phyloP scores from a whole-genome alignment of 2,888 invertebrate genomes.

The Dicyrtomina minuta region DNA sequence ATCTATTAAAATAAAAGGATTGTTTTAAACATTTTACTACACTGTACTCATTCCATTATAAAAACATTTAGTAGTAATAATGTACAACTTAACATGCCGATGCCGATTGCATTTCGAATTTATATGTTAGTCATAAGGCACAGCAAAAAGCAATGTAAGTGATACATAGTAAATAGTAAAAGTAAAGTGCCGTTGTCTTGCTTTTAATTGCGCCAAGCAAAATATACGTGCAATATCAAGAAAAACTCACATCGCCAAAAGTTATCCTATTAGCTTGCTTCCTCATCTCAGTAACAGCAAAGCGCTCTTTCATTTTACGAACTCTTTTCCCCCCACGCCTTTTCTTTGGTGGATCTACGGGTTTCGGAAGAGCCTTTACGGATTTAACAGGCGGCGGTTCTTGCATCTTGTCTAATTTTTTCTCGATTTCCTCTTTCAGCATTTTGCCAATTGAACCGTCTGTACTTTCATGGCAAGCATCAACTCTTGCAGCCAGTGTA shows the following conservation, averaged over 20 bases:
- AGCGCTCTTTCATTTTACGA: slow-evolving; percentile 97
- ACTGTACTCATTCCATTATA: not conserved
- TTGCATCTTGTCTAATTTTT: slow-evolving; percentile 85
- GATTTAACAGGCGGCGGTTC: slow-evolving; percentile 99
- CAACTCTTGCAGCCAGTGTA: slow-evolving; percentile 91
- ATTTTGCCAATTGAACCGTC: slow-evolving; percentile 80
- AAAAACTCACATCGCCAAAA: slow-evolving; percentile 71
- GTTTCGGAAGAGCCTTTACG: slow-evolving; percentile 92
- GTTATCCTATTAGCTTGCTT: slow-evolving; percentile 97
- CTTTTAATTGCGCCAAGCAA: no score
- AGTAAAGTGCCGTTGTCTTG: no score
- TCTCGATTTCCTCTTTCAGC: slow-evolving; percentile 87
- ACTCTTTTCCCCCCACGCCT: slow-evolving; percentile 95
- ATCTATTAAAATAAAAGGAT: slow-evolving; percentile 64
- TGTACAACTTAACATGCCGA: no score
- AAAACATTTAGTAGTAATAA: not conserved
- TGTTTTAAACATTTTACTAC: not conserved
- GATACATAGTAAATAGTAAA: no score
- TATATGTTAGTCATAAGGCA: no score
- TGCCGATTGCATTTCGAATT: no score
- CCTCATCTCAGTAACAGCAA: slow-evolving; percentile 95
- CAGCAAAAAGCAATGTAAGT: no score
- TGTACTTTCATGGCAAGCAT: slow-evolving; percentile 87
- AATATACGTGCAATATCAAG: not conserved
- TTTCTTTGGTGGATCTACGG: slow-evolving; percentile 94